Evolutionary conservation across 2,888 invertebrate species (phyloP).

Genomic region (Hydropsyche betteni): DNA sequence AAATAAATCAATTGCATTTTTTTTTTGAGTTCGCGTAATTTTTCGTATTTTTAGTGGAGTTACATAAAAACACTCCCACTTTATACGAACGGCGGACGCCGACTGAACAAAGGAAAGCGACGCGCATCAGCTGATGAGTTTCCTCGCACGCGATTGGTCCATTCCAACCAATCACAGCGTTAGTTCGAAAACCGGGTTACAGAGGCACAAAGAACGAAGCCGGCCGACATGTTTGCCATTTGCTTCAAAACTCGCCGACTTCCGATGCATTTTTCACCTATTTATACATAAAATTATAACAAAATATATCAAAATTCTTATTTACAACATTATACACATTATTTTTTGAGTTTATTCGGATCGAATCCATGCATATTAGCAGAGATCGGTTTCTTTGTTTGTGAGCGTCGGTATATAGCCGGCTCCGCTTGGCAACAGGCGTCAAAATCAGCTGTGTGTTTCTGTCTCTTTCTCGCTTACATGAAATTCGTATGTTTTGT

Average conservation of each 20-base stretch:
- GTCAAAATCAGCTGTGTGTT: conserved; percentile 46
- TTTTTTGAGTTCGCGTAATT: no score
- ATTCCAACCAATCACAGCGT: conserved; percentile 34
- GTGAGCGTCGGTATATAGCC: neutral
- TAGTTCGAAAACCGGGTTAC: conserved; percentile 38
- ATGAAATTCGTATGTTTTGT: neutral
- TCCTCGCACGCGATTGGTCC: conserved; percentile 35
- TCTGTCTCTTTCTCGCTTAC: neutral
- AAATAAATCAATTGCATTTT: no score
- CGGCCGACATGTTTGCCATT: conserved; percentile 19
- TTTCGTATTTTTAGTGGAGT: no score
- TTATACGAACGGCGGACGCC: conserved; percentile 11
- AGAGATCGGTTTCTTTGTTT: conserved; percentile 45
- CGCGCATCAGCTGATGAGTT: conserved; percentile 40
- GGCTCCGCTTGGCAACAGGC: conserved; percentile 45
- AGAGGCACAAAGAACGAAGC: conserved; percentile 43
- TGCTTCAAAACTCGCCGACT: conserved; percentile 31
- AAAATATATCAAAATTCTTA: neutral
- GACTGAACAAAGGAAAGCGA: conserved; percentile 42
- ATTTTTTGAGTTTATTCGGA: neutral
- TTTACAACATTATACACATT: neutral
- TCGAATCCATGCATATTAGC: conserved; percentile 18
- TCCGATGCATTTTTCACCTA: neutral
- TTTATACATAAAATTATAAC: neutral
- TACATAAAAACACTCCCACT: neutral